Conservation (phyloP, 2,797 vertebrate genomes). For the Gorsachius magnificus region DNA sequence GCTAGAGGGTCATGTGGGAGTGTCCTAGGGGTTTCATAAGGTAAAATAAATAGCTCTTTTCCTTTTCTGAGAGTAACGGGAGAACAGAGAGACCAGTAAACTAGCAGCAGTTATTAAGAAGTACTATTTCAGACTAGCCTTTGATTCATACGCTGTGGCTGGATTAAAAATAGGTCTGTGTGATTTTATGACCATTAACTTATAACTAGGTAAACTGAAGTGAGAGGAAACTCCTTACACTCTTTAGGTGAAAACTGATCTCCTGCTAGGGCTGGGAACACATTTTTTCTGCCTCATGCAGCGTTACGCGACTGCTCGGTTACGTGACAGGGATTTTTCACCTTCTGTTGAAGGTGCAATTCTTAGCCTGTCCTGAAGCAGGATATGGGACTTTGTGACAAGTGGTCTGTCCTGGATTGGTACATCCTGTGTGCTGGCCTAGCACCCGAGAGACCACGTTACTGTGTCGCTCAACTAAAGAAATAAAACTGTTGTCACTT, state of each 20-base stretch:
- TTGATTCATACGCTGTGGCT: neutral
- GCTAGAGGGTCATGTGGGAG: neutral
- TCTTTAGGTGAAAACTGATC: neutral
- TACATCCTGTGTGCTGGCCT: neutral
- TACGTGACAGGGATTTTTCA: neutral
- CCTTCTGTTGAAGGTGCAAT: neutral
- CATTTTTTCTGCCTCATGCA: neutral
- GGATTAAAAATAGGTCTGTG: neutral
- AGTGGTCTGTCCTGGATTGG: neutral
- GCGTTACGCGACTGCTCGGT: neutral
- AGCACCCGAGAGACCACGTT: neutral
- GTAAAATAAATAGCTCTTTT: neutral
- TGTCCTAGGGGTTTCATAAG: neutral
- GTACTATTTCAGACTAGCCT: neutral
- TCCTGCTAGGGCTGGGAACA: neutral
- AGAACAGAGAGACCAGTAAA: neutral
- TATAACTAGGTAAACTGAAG: neutral
- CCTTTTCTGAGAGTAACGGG: neutral
- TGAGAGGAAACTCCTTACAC: neutral
- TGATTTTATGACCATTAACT: neutral
- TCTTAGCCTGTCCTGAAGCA: neutral
- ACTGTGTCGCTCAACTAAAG: neutral
- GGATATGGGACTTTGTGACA: neutral
- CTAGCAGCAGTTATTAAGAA: neutral
- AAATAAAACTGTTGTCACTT: neutral